Evolutionary conservation across 92 coral and sea anemone species (phyloP).

Genomic region (Palythoa heliodiscus): DNA sequence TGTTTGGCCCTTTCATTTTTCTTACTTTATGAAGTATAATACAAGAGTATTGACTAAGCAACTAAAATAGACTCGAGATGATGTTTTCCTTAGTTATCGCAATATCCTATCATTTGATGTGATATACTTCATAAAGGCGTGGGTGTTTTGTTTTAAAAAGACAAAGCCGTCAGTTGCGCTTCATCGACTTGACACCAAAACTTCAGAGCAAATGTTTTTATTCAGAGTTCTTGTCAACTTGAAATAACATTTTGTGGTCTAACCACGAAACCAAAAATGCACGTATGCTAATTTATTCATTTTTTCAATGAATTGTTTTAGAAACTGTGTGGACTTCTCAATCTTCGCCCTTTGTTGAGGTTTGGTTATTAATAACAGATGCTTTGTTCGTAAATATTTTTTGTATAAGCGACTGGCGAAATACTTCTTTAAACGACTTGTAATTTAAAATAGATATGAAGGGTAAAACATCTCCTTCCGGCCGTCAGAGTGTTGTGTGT

Average conservation of each 20-base stretch:
- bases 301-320: too few relatives aligned
- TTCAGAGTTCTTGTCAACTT: background rate
- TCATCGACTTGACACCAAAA: slow-evolving; percentile 7
- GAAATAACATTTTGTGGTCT: slow-evolving; percentile 4
- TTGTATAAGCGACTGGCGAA: background rate
- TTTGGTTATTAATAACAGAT: background rate
- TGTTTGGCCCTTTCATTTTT: background rate
- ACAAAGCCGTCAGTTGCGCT: background rate
- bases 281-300: background rate
- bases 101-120: background rate
- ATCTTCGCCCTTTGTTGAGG: background rate
- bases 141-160: slow-evolving; percentile 18
- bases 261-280: slow-evolving; percentile 6
- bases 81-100: background rate
- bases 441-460: background rate
- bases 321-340: too few relatives aligned
- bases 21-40: slow-evolving; percentile 32
- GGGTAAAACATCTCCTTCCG: background rate
- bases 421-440: background rate
- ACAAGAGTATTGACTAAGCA: slow-evolving; percentile 33
- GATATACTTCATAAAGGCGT: background rate
- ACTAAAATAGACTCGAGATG: slow-evolving; percentile 10
- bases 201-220: background rate
- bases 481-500: slow-evolving; percentile 4
- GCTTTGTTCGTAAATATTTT: background rate